Conservation (phyloP, 2,888 invertebrate species). For the Spicauda simplicius region DNA sequence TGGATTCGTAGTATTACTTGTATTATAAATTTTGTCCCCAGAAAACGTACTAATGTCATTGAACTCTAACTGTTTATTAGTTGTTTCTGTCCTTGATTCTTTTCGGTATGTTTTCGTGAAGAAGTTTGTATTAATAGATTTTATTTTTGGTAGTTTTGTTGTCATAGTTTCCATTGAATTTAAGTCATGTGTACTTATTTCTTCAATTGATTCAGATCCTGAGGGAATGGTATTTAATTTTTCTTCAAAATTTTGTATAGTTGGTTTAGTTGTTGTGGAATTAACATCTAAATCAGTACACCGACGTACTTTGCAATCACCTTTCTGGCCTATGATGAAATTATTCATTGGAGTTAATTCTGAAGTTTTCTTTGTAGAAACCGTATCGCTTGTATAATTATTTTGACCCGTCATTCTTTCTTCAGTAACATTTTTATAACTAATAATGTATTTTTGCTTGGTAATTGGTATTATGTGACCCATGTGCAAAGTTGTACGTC, state of each 20-base stretch:
- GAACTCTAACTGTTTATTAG: neutral
- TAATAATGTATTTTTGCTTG: neutral
- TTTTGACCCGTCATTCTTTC: no score
- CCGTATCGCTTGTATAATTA: no score
- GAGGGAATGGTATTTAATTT: neutral
- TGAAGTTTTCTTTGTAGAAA: no score
- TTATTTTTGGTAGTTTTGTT: neutral
- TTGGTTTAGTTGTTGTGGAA: no score
- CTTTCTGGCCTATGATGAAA: no score
- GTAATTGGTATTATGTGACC: neutral
- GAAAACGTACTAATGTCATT: neutral
- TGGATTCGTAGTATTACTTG: neutral
- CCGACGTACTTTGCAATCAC: no score
- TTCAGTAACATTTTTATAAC: neutral
- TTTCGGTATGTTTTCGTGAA: no score
- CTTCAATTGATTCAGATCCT: neutral
- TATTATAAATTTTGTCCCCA: neutral
- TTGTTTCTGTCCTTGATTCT: neutral
- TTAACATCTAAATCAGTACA: no score
- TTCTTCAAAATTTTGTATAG: neutral
- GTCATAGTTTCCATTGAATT: neutral
- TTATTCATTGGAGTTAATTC: no score
- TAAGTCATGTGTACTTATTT: neutral
- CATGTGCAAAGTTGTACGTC: neutral
- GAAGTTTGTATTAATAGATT: neutral